Evolutionary conservation across 2,888 invertebrate genomes (phyloP).

Genomic region (Caenorhabditis zanzibari): DNA sequence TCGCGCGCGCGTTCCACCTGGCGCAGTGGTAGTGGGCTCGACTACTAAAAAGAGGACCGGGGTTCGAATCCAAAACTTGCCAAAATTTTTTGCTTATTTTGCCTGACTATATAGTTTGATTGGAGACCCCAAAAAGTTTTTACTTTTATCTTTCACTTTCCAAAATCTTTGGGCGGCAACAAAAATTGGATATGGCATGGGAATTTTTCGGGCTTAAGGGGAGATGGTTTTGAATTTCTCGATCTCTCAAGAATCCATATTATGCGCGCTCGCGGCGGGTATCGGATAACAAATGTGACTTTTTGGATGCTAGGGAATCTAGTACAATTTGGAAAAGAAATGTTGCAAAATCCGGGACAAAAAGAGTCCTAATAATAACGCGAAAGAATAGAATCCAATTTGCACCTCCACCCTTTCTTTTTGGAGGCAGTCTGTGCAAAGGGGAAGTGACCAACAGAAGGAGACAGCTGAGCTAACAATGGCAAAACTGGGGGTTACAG

Average conservation of each 20-base stretch:
- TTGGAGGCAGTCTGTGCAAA: slow-evolving; percentile 7
- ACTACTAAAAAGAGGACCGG: not conserved
- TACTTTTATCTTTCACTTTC: not conserved
- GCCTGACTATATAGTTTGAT: slow-evolving; percentile 8
- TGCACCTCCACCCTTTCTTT: slow-evolving; percentile 19
- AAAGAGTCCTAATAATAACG: slow-evolving; percentile 15
- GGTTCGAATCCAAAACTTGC: not conserved
- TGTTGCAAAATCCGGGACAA: not conserved
- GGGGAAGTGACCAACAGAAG: not conserved
- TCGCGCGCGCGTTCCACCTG: too few relatives aligned
- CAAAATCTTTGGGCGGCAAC: not conserved
- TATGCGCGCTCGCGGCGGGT: slow-evolving; percentile 7
- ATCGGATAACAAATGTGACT: slow-evolving; percentile 18
- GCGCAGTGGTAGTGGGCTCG: too few relatives aligned
- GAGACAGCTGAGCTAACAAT: slow-evolving; percentile 19
- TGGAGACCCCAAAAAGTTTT: not conserved
- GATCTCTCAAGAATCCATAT: slow-evolving; percentile 45
- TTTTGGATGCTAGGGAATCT: not conserved
- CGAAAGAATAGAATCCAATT: slow-evolving; percentile 19
- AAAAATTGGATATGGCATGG: slow-evolving; percentile 24
- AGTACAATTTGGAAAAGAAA: not conserved
- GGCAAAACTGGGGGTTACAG: not conserved
- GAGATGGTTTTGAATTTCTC: slow-evolving; percentile 41
- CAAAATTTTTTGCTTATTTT: not conserved
- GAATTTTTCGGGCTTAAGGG: slow-evolving; percentile 7